Conservation (phyloP, 2,113 vertebrate species). For the Variabilichromis moorii region DNA sequence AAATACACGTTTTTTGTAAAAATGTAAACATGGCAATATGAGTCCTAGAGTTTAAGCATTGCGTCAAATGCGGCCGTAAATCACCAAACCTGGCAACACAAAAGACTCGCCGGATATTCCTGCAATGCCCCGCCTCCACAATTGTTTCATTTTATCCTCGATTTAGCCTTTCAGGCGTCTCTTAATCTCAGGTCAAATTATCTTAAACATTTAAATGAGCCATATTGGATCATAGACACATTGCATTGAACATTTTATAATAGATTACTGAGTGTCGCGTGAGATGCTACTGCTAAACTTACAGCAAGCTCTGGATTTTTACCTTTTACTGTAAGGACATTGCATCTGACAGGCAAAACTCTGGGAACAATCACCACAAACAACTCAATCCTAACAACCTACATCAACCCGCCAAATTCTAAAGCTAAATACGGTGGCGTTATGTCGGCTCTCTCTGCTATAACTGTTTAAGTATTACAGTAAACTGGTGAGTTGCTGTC, state of each 20-base stretch:
- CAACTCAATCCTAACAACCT: fast-evolving
- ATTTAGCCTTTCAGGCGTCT: background rate
- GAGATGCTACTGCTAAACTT: fast-evolving
- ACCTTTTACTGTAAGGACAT: background rate
- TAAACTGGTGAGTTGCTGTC: background rate
- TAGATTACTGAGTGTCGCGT: fast-evolving
- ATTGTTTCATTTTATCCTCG: fast-evolving
- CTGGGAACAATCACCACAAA: background rate
- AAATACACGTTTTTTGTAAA: background rate
- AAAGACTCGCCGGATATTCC: background rate
- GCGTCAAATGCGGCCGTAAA: background rate
- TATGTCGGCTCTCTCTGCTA: background rate
- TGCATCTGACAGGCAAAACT: background rate
- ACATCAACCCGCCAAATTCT: slow-evolving; percentile 61
- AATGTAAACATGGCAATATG: background rate
- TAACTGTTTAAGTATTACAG: background rate
- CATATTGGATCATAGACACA: background rate
- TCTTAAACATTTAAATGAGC: fast-evolving
- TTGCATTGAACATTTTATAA: fast-evolving
- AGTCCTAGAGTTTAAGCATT: background rate
- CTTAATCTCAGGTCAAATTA: background rate
- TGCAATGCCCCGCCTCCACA: fast-evolving
- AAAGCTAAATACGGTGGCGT: background rate
- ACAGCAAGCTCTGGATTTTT: background rate
- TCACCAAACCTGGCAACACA: slow-evolving; percentile 32